Conservation (phyloP, 2,113 vertebrate species). For the Ciconia boyciana region DNA sequence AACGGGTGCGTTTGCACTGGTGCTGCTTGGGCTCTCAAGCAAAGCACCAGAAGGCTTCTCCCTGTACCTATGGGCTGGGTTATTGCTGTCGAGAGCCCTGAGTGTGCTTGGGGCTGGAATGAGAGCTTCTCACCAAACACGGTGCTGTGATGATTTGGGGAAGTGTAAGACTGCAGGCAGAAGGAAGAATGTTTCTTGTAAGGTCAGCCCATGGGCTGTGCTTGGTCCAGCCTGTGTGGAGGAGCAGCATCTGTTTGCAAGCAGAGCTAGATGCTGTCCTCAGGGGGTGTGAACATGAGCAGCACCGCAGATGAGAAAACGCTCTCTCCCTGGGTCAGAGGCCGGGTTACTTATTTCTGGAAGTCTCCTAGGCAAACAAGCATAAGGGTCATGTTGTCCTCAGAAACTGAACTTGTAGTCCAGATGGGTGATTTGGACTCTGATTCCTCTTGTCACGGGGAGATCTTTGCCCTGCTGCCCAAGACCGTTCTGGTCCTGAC, state of each 20-base stretch:
- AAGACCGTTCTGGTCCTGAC: neutral
- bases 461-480: conserved; percentile 4
- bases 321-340: neutral
- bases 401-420: neutral
- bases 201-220: neutral
- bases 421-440: neutral
- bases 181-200: neutral
- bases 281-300: neutral
- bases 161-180: neutral
- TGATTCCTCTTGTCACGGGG: neutral
- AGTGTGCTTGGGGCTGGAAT: neutral
- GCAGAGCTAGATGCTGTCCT: neutral
- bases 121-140: neutral
- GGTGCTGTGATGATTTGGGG: neutral
- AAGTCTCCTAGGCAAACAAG: neutral
- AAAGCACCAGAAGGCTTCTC: neutral
- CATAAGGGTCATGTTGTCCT: neutral
- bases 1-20: neutral
- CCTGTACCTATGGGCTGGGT: neutral
- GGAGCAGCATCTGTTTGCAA: neutral
- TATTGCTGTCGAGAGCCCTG: neutral
- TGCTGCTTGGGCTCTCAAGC: neutral
- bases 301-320: rapidly evolving
- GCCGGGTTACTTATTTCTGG: conserved; percentile 36
- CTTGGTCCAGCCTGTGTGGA: neutral